Percentiles rank a stretch among this genome's conserved stretches.
These are phyloP conservation scores for Oryzias woworae DNA, from an alignment of 2,113 vertebrate genomes.

Conservation along the genomic window DNA sequence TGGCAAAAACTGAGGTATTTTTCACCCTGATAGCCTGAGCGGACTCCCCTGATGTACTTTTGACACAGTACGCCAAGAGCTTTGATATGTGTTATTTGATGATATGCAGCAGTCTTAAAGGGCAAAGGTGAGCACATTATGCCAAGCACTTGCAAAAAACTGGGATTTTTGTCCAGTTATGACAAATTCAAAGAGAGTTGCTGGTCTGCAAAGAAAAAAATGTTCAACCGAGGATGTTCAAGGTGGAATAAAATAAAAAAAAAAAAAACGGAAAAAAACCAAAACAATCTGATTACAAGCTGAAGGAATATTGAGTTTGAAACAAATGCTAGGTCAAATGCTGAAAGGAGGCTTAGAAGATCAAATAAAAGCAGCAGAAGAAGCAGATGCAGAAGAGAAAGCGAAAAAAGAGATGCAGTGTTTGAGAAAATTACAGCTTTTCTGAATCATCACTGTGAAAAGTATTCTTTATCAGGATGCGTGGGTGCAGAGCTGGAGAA, in stretches of 20 bases:
- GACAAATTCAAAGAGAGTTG: constrained; percentile 11
- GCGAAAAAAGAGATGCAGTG: constrained; percentile 30
- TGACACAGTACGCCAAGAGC: constrained; percentile 52
- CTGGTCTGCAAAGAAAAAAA: constrained; percentile 11
- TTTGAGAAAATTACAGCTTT: constrained; percentile 61
- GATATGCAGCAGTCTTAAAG: constrained; percentile 33
- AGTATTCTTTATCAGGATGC: constrained; percentile 44
- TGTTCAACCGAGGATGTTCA: constrained; percentile 10
- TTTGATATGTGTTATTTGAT: constrained; percentile 63
- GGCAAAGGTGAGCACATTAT: constrained; percentile 15
- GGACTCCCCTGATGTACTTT: constrained; percentile 55
- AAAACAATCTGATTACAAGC: constrained; percentile 11
- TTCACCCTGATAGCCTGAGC: constrained; percentile 38
- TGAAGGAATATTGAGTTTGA: constrained; percentile 9
- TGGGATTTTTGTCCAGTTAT: neutral
- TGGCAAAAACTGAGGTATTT: constrained; percentile 24
- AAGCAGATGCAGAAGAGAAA: constrained; percentile 29
- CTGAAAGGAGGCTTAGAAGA: constrained; percentile 14
- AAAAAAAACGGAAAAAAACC: constrained; percentile 18
- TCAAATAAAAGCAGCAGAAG: constrained; percentile 28
- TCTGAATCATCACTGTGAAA: constrained; percentile 52
- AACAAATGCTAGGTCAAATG: constrained; percentile 25
- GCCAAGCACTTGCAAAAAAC: constrained; percentile 14
- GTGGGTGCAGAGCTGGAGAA: constrained; percentile 57
- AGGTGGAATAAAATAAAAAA: constrained; percentile 11